Evolutionary conservation across 2,888 invertebrate genomes (phyloP), one percentile per base, ranked within the genome.

Genomic region (Tenthredo amoena): DNA sequence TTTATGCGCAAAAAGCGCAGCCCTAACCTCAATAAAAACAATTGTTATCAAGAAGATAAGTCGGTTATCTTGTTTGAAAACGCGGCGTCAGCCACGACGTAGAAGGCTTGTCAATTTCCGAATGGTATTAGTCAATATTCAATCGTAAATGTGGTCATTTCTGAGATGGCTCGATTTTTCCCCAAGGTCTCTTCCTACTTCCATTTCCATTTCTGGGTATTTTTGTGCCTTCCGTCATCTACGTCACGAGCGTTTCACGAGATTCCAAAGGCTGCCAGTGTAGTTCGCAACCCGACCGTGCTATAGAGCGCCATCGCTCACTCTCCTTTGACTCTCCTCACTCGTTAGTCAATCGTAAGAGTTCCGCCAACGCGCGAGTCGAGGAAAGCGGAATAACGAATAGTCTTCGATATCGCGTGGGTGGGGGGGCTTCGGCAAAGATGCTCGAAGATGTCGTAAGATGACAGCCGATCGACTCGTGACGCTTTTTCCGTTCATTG

Each of bases 391-490:
- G 31, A 26, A 26, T 26, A 26, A 1, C 26, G 26, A 26, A 74
- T 43, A 47, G 74, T 43, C 43, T 74, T 43, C 21, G 74, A 21
- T 74, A 43, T 21, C n/a, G 72, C 77, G 77, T 55, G 50, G 76
- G 76, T 50, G 55, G 55, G 77, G 55, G 77, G 77, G 55, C 55
- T 55, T 77, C 77, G 55, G 50, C 77, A 77, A 77, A 77, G 74
- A 74, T 40, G 74, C 26, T 43, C 43, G 89, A 89, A 89, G 88
- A 89, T 91, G 91, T 90, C 88, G 89, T 89, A 90, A 90, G 90
- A 91, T 91, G 91, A 91, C 91, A 91, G 91, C 88, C 89, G 82
- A 77, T 85, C 86, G 89, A 55, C 50, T 55, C 87, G 87, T 89
- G 88, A 90, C 90, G 90, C 89, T 89, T 76, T 86, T 84, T 87